Percentiles rank a stretch among this genome's conserved stretches.
Conservation (phyloP, 2,888 invertebrate genomes). For the Halictus quadricinctus region DNA sequence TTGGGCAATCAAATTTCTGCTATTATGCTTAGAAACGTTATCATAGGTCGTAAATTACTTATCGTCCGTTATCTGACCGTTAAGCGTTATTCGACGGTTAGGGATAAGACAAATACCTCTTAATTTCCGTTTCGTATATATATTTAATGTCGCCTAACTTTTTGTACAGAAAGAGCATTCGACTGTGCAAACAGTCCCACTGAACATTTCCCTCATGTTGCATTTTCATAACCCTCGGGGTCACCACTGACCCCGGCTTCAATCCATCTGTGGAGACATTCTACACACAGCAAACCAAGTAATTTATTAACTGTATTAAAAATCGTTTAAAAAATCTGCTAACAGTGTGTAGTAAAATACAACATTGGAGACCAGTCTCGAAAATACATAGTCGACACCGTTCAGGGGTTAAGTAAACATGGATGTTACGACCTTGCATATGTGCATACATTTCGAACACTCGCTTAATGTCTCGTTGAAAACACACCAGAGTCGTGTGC, state of each 20-base stretch:
- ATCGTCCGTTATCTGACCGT: not conserved
- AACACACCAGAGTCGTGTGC: not conserved
- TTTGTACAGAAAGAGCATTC: not conserved
- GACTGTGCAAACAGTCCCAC: not conserved
- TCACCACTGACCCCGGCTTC: not conserved
- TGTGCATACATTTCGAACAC: not conserved
- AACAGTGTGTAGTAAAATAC: not conserved
- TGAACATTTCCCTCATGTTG: not conserved
- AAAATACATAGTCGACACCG: not conserved
- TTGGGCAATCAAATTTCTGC: not conserved
- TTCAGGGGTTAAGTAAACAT: constrained; percentile 37
- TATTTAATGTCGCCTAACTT: not conserved
- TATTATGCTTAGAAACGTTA: not conserved
- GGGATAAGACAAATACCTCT: not conserved
- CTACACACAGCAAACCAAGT: not conserved
- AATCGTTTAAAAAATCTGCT: constrained; percentile 4
- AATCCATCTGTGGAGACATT: not conserved
- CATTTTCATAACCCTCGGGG: not conserved
- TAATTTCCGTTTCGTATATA: not conserved
- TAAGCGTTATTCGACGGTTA: not conserved
- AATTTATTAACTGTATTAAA: not conserved
- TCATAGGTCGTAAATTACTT: not conserved
- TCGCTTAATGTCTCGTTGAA: constrained; percentile 17
- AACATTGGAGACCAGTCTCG: not conserved
- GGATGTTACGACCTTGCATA: not conserved